Conservation (phyloP, 2,888 invertebrate genomes). For the Halictus ligatus region DNA sequence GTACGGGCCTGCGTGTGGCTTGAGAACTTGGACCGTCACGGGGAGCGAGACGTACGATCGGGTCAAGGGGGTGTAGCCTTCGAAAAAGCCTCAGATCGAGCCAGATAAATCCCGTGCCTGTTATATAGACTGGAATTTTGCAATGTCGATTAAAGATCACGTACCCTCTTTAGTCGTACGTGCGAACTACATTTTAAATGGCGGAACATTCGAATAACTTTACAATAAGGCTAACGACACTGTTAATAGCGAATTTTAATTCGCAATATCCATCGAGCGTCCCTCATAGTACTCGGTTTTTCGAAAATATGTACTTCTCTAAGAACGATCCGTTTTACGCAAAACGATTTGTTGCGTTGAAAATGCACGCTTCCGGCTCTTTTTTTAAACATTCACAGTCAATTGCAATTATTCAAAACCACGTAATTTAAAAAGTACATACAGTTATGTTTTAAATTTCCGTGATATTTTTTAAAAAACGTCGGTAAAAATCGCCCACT, state of each 20-base stretch:
- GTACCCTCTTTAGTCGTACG: slow-evolving; percentile 47
- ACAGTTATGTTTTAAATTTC: neutral
- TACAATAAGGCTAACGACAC: neutral
- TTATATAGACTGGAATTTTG: slow-evolving; percentile 38
- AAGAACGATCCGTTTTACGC: neutral
- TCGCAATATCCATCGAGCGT: neutral
- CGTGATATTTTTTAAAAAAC: neutral
- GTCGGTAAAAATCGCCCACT: neutral
- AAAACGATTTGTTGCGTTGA: neutral
- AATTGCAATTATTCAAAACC: neutral
- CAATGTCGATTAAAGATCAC: slow-evolving; percentile 45
- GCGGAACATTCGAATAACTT: slow-evolving; percentile 46
- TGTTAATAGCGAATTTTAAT: neutral
- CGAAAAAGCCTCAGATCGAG: too few relatives aligned
- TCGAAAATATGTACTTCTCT: neutral
- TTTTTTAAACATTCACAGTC: neutral
- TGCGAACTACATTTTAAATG: slow-evolving; percentile 49
- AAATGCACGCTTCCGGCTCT: neutral
- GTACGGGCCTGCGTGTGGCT: too few relatives aligned
- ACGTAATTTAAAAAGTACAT: neutral
- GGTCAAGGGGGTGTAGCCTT: too few relatives aligned
- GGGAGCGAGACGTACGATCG: too few relatives aligned
- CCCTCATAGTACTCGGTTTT: neutral
- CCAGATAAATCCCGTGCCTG: too few relatives aligned
- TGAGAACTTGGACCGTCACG: too few relatives aligned